Percentiles rank a stretch among this genome's conserved stretches.
phyloP scores from a whole-genome alignment of 1,140 invertebrate species.

The Drosophila repletoides region DNA sequence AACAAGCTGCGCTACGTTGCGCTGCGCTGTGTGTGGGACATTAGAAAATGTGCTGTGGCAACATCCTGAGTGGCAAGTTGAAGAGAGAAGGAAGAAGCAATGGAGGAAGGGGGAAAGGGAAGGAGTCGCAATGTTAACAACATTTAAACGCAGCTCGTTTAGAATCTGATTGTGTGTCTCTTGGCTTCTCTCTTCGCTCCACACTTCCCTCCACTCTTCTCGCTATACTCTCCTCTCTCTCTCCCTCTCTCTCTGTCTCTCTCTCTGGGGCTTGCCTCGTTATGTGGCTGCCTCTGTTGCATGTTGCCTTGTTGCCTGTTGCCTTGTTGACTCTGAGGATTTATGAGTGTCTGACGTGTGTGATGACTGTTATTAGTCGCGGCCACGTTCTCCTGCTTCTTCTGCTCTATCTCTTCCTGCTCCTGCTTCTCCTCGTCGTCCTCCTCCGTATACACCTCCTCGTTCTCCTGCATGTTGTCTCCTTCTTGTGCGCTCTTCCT shows the following conservation, averaged over 20 bases:
- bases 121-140: slow-evolving; percentile 68
- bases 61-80: slow-evolving; percentile 18
- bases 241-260: background rate
- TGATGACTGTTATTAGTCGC: slow-evolving; percentile 81
- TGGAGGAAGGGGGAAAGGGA: no score
- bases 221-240: background rate
- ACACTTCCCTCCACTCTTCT: no score
- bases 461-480: background rate
- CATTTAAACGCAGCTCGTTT: slow-evolving; percentile 79
- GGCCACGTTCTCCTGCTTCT: slow-evolving; percentile 34
- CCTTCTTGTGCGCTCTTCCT: background rate
- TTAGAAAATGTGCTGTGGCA: slow-evolving; percentile 52
- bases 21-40: slow-evolving; percentile 72
- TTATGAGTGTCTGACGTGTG: slow-evolving; percentile 81
- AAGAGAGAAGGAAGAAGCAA: no score
- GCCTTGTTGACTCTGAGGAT: slow-evolving; percentile 78
- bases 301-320: slow-evolving; percentile 39
- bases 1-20: slow-evolving; percentile 28
- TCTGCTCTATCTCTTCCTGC: background rate
- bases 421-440: background rate
- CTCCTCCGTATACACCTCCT: background rate
- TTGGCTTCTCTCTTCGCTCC: background rate
- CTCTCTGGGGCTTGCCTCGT: background rate
- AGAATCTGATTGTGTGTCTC: slow-evolving; percentile 61
- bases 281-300: background rate